These are phyloP conservation scores for Drosophila mimica DNA, from an alignment of 2,888 invertebrate species.

Conservation along the genomic window DNA sequence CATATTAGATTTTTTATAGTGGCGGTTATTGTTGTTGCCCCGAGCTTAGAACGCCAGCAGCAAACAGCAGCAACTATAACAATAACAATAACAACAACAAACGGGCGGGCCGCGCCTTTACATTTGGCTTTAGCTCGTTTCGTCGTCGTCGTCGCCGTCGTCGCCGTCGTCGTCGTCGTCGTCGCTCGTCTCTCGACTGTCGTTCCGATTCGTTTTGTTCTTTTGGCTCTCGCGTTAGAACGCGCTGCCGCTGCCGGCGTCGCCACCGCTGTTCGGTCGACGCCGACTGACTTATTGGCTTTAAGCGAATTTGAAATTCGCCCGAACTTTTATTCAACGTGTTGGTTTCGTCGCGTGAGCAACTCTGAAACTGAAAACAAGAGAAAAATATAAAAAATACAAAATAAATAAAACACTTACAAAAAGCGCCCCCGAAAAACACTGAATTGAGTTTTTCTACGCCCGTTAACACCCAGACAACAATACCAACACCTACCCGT, in stretches of 20 bases:
- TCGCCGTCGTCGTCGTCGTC: conserved; percentile 13
- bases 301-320: conserved; percentile 78
- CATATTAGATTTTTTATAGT: conserved; percentile 74
- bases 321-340: conserved; percentile 79
- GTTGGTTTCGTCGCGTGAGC: conserved; percentile 78
- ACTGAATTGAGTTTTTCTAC: conserved; percentile 35
- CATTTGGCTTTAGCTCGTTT: conserved; percentile 36
- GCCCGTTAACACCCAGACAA: conserved; percentile 17
- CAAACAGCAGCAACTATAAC: conserved; percentile 23
- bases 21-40: conserved; percentile 39
- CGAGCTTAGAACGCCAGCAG: conserved; percentile 56
- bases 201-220: conserved; percentile 56
- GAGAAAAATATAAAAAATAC: conserved; percentile 28
- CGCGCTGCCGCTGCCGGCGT: conserved; percentile 29
- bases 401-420: conserved; percentile 38
- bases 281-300: conserved; percentile 73
- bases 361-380: conserved; percentile 72
- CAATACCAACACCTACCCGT: conserved; percentile 24
- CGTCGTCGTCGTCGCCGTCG: conserved; percentile 25
- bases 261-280: conserved; percentile 41
- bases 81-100: conserved; percentile 41
- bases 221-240: conserved; percentile 56
- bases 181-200: conserved; percentile 18
- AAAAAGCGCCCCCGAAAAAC: conserved; percentile 41
- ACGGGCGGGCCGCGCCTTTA: conserved; percentile 66